Percentiles rank a stretch among this genome's conserved stretches.
Evolutionary conservation across 2,888 invertebrate genomes (phyloP).

Genomic region (Coleophora deauratella): DNA sequence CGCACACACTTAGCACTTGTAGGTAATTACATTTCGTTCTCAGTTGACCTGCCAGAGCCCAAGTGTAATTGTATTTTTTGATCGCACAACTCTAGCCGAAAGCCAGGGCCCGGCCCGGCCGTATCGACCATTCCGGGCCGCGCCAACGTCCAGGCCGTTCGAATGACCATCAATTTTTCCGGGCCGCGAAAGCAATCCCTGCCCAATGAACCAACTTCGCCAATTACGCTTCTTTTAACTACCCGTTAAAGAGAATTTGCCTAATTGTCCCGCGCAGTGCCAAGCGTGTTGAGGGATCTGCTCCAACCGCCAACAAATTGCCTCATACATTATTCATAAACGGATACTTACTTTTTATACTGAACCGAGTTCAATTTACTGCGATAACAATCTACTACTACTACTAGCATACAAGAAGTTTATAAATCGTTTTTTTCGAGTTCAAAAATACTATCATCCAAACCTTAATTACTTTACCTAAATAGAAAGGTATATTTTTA

Average conservation of each 20-base stretch:
- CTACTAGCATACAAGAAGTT: not conserved
- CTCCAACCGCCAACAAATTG: slow-evolving; percentile 22
- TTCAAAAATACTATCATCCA: too few relatives aligned
- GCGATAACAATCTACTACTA: slow-evolving; percentile 9
- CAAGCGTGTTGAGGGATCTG: slow-evolving; percentile 30
- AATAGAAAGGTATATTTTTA: too few relatives aligned
- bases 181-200: slow-evolving; percentile 49
- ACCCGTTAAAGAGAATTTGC: slow-evolving; percentile 51
- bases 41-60: not conserved
- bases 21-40: too few relatives aligned
- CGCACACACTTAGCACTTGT: too few relatives aligned
- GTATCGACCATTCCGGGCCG: slow-evolving; percentile 15
- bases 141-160: slow-evolving; percentile 27
- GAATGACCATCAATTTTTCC: slow-evolving; percentile 49
- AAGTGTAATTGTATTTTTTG: too few relatives aligned
- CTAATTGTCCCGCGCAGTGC: slow-evolving; percentile 43
- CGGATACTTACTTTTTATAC: slow-evolving; percentile 13
- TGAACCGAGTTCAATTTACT: slow-evolving; percentile 13
- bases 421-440: too few relatives aligned
- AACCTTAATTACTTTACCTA: too few relatives aligned
- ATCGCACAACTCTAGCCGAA: not conserved
- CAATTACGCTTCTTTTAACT: slow-evolving; percentile 60
- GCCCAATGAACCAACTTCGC: slow-evolving; percentile 58
- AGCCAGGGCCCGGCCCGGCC: not conserved
- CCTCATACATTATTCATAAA: slow-evolving; percentile 34